Conservation (phyloP, 2,113 vertebrate genomes). For the Ceyx cyanopectus region DNA sequence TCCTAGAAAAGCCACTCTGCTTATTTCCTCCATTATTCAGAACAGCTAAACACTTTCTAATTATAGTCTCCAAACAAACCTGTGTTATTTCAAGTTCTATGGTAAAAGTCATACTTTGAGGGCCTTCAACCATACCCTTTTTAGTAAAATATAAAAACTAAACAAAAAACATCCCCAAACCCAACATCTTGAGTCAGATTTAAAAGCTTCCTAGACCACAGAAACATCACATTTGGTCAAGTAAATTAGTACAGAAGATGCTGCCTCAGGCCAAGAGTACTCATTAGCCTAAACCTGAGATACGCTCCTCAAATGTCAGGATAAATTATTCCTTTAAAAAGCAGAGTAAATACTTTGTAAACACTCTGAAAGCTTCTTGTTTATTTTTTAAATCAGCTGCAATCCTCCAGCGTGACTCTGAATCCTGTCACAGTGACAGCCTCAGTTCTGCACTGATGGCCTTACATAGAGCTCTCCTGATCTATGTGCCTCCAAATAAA, state of each 20-base stretch:
- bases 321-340: not conserved
- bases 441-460: not conserved
- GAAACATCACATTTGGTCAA: not conserved
- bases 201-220: conserved; percentile 1
- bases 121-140: not conserved
- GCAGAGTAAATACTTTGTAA: not conserved
- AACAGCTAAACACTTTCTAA: not conserved
- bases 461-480: not conserved
- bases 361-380: not conserved
- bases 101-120: not conserved
- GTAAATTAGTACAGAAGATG: not conserved
- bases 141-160: not conserved
- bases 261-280: not conserved
- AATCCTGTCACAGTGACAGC: not conserved
- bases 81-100: conserved; percentile 15
- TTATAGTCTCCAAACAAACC: not conserved
- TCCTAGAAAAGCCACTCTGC: conserved; percentile 1
- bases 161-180: no score
- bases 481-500: not conserved
- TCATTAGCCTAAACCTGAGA: not conserved
- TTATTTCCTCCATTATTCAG: not conserved
- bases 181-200: not conserved
- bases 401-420: not conserved
- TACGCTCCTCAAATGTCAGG: not conserved
- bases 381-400: not conserved